Base-by-base conservation (phyloP, 2,113 vertebrate species). In the Silurus meridionalis region DNA sequence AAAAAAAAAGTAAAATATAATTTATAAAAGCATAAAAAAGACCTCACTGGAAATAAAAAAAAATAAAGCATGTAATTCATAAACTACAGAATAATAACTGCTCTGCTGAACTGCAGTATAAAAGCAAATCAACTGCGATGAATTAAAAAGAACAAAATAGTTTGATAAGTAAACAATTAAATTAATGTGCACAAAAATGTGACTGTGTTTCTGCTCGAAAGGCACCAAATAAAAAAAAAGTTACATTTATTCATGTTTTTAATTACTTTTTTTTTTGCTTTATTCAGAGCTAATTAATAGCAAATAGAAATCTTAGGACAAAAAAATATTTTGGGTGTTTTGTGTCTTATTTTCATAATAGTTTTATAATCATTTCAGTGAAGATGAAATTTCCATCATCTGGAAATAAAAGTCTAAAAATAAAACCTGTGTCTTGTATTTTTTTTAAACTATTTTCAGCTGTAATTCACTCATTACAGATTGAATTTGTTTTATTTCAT, bases 301-400 rank as follows among this genome's bases (percentile, higher is more conserved):
- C 14, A 25, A 64, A 23, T 37, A 37, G 37, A 37, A 37, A 3
- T 37, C 37, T 37, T 37, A 37, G 37, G 37, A 37, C 37, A 37
- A 37, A 37, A 37, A 37, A 37, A 37, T 37, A 67, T 67, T 14
- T 28, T 15, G 25, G 28, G 25, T 37, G 13, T 14, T 67, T 15
- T 14, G 13, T 28, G 25, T 67, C 11, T 67, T 37, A 37, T 37
- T 37, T 37, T 37, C 37, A 37, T 37, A 37, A 37, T 37, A 37
- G 37, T 37, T 37, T 37, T 28, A 67, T 5, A 6, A 67, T 67
- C 28, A 67, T 50, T 7, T 50, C 37, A 50, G 46, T 21, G 46
- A 74, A 74, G 71, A 50, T 50, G 48, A 53, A 74, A 37, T 37
- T 46, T 53, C 81, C 66, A 83, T 71, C 53, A 71, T 58, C 50